These are phyloP conservation scores for Aldrovandia affinis DNA, from an alignment of 2,797 vertebrate genomes.

Conservation along the genomic window DNA sequence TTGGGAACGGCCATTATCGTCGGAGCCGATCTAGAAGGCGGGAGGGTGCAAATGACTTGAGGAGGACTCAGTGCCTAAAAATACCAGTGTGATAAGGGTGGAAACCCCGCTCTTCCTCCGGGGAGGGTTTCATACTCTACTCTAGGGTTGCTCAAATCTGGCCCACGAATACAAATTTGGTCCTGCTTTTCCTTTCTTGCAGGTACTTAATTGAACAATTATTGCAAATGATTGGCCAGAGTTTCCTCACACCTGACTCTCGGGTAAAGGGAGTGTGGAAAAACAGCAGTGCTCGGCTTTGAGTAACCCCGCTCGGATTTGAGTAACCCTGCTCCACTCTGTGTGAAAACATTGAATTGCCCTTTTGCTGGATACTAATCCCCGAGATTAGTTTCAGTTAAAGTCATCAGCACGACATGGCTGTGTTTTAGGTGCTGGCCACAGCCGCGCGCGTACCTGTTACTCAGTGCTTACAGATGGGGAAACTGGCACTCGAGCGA, in stretches of 20 bases:
- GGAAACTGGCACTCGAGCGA: not conserved
- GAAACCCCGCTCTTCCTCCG: constrained; percentile 27
- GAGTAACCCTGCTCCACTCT: not conserved
- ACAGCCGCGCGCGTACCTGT: not conserved
- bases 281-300: too few relatives aligned
- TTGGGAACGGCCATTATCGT: constrained; percentile 43
- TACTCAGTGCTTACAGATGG: not conserved
- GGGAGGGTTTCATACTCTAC: not conserved
- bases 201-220: too few relatives aligned
- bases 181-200: too few relatives aligned
- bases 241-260: too few relatives aligned
- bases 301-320: too few relatives aligned
- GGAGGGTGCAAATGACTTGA: constrained; percentile 36
- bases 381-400: not conserved
- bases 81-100: constrained; percentile 40
- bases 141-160: too few relatives aligned
- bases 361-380: not conserved
- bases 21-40: constrained; percentile 60
- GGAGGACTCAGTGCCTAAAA: constrained; percentile 42
- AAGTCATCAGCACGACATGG: not conserved
- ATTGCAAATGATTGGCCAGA: too few relatives aligned
- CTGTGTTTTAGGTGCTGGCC: not conserved
- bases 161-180: too few relatives aligned
- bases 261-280: too few relatives aligned
- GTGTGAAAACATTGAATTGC: not conserved